These are phyloP conservation scores for Mechanitis mazaeus DNA, from an alignment of 2,888 invertebrate genomes.

Conservation along the genomic window DNA sequence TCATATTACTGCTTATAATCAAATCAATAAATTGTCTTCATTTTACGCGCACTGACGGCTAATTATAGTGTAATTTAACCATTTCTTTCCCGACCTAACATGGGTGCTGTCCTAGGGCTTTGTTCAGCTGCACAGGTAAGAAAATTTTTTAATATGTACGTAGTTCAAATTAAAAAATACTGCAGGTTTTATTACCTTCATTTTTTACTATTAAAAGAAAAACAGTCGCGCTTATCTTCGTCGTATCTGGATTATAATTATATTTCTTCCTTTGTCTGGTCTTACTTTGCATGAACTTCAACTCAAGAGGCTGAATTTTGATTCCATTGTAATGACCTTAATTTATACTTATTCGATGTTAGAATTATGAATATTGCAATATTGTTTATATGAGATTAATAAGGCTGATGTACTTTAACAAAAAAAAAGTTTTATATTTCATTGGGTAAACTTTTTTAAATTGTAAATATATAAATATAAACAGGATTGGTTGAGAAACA, in stretches of 20 bases:
- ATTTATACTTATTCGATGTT: not conserved
- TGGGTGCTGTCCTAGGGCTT: slow-evolving; percentile 80
- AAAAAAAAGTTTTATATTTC: too few species aligned
- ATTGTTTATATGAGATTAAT: too few species aligned
- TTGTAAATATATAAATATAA: too few species aligned
- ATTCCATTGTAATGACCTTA: slow-evolving; percentile 3
- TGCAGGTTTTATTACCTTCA: not conserved
- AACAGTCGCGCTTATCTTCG: not conserved
- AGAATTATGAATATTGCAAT: not conserved
- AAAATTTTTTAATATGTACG: slow-evolving; percentile 20
- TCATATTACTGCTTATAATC: too few species aligned
- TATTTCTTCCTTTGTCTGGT: not conserved
- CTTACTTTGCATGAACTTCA: not conserved
- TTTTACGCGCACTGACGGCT: too few species aligned
- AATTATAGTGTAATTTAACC: not conserved
- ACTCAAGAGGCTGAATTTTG: not conserved
- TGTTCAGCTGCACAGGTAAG: slow-evolving; percentile 79
- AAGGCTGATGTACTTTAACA: too few species aligned
- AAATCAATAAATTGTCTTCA: too few species aligned
- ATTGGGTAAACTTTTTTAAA: too few species aligned
- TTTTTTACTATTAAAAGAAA: not conserved
- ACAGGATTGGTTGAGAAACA: too few species aligned
- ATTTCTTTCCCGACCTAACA: slow-evolving; percentile 33
- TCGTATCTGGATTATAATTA: not conserved
- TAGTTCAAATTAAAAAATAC: slow-evolving; percentile 11